Evolutionary conservation across 2,113 vertebrate species (phyloP).

Genomic region (Ranitomeya variabilis): DNA sequence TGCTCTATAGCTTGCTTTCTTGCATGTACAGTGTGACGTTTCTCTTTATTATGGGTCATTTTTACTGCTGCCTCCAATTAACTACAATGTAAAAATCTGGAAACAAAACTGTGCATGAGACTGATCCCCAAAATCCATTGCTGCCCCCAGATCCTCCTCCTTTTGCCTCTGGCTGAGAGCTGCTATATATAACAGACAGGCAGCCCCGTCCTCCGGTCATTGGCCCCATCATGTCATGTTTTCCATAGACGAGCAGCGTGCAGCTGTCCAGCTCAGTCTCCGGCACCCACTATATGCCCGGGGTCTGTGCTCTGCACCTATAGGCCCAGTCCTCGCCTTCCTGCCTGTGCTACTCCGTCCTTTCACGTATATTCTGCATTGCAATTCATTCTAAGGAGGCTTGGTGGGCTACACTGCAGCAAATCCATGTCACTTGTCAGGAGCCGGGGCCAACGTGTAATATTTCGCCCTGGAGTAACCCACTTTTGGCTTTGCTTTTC

Average conservation of each 20-base stretch:
- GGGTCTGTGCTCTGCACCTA: neutral
- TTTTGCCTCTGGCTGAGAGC: conserved; percentile 9
- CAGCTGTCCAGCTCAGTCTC: conserved; percentile 84
- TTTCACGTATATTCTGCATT: neutral
- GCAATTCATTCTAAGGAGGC: neutral
- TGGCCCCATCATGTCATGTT: conserved; percentile 58
- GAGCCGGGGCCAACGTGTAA: neutral
- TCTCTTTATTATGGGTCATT: too few relatives aligned
- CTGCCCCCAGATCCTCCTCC: neutral
- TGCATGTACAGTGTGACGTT: too few relatives aligned
- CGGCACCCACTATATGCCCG: conserved; percentile 18
- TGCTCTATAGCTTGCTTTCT: too few relatives aligned
- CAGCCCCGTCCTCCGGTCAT: neutral
- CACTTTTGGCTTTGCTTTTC: neutral
- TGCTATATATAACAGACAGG: conserved; percentile 39
- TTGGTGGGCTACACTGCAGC: neutral
- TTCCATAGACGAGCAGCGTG: conserved; percentile 62
- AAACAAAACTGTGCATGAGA: neutral
- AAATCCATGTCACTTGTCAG: neutral
- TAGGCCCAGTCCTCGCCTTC: neutral
- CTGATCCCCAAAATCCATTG: neutral
- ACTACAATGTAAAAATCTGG: too few relatives aligned
- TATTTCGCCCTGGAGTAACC: neutral
- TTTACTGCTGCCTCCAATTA: too few relatives aligned
- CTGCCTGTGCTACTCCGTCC: neutral